Base-by-base conservation (phyloP, 2,113 vertebrate species). In the Antennarius striatus region DNA sequence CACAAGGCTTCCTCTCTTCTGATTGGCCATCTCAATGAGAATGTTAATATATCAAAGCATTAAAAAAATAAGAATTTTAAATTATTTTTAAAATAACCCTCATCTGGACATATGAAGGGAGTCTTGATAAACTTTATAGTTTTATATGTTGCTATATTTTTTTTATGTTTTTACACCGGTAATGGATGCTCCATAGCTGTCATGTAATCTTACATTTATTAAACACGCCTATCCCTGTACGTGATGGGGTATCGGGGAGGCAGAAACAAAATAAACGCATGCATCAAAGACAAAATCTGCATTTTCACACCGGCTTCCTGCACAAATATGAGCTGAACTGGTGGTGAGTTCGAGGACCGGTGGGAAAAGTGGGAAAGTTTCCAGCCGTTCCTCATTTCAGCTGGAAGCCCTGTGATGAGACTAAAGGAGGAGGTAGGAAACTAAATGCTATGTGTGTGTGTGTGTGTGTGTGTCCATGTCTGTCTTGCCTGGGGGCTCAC, bases 341-440 rank as follows among this genome's bases (percentile, higher is more conserved):
- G 56, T 63, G 68, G 68, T 59, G 61, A 73, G 22, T 68, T 73
- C 22, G 6, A 65, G 76, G 84, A 90, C 68, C 77, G 43, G 66
- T 68, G 71, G 68, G 86, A 84, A 78, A 60, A 79, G 59, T 75
- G 77, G 69, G 62, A 61, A 70, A 54, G 71, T 76, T 67, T 84
- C 66, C 70, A 68, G 60, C 65, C 36, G 49, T 63, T 78, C 60
- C 62, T 86, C 76, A 63, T 71, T 81, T 82, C 77, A 80, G 64
- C 89, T 81, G 85, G 88, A 82, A 68, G 68, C 77, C 83, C 68
- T 78, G 68, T 80, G 83, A 83, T 75, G 78, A 77, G 75, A 81
- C 81, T 66, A 48, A 83, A 63, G 32, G 43, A 75, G 82, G 86
- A 91, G 86, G 89, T 91, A 91, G 88, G 90, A 89, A 71, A 79